Evolutionary conservation across 92 coral and sea anemone genomes (phyloP), one percentile per base, ranked within the genome.

Genomic region (Meandrina meandrites): DNA sequence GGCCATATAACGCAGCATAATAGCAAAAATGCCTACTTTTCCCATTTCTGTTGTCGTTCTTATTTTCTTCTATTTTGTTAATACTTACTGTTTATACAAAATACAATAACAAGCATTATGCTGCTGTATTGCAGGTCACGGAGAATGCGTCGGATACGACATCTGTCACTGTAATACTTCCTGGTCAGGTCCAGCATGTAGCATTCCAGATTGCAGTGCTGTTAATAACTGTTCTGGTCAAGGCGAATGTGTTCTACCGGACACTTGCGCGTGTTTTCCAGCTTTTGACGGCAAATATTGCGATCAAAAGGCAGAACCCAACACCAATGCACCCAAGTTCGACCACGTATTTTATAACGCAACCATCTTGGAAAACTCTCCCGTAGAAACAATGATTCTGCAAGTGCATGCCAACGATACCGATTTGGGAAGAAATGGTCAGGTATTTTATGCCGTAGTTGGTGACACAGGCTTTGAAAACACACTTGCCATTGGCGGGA

Each of bases 111-210:
- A 27, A 69, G 37, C 50, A 14, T n/a, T 79, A 4, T 53, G 2
- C 17, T 32, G 8, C 85, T 9, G 48, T 57, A 37, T 86, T 78
- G 11, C 32, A 93, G 93, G 95, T 12, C 87, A 76, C 50, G 95
- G 95, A 22, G 54, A 73, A 42, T 93, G 96, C 73, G 68, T 86
- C 37, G 92, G 87, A 2, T 90, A 66, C 37, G 94, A 93, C 47
- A 22, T 40, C 17, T 93, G 96, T 74, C 45, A 68, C 47, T 93
- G 96, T 75, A 66, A 81, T 45, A 24, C 78, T 37, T 68, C 67
- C 9, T 93, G 93, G 96, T 62, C 85, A 51, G 96, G 88, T 3
- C 80, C 77, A 24, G 94, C 96, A 31, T 93, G 96, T 36, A 85
- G 42, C 76, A 75, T 81, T 45, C 94, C 94, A 37, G 87, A 93